A percentile compares a stretch with the other conserved stretches of the same genome.
phyloP scores from a whole-genome alignment of 2,797 vertebrate species.

The Stomatorhinus walkeri region DNA sequence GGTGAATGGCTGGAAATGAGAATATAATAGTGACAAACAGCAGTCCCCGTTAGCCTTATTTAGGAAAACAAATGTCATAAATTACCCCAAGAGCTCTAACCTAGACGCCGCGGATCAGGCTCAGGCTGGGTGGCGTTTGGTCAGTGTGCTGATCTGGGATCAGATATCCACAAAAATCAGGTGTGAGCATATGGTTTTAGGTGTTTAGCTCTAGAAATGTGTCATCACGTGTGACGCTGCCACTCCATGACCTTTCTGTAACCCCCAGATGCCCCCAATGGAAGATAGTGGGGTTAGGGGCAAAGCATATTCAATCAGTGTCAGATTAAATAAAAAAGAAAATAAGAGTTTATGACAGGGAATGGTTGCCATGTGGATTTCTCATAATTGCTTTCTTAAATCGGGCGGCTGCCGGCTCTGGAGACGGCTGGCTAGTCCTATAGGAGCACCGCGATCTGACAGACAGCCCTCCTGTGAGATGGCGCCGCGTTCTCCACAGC shows the following conservation, averaged over 20 bases:
- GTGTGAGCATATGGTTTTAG: background rate
- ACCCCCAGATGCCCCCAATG: background rate
- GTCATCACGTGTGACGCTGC: background rate
- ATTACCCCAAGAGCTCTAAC: background rate
- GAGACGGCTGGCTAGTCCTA: background rate
- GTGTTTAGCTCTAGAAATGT: background rate
- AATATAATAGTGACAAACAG: background rate
- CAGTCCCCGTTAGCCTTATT: background rate
- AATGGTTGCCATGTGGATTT: background rate
- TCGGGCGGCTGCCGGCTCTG: background rate
- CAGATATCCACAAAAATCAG: background rate
- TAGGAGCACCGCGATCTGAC: background rate
- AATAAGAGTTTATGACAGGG: background rate
- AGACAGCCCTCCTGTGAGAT: background rate
- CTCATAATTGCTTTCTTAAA: background rate
- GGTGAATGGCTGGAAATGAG: slow-evolving; percentile 6
- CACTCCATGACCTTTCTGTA: background rate
- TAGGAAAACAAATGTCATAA: background rate
- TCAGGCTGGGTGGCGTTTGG: background rate
- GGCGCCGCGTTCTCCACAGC: background rate
- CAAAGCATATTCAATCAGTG: background rate
- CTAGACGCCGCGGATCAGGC: background rate
- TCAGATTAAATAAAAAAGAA: background rate
- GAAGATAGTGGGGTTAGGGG: background rate
- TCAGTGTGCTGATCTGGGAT: background rate